Conservation (phyloP, 2,797 vertebrate species). For the Eptatretus atami region DNA sequence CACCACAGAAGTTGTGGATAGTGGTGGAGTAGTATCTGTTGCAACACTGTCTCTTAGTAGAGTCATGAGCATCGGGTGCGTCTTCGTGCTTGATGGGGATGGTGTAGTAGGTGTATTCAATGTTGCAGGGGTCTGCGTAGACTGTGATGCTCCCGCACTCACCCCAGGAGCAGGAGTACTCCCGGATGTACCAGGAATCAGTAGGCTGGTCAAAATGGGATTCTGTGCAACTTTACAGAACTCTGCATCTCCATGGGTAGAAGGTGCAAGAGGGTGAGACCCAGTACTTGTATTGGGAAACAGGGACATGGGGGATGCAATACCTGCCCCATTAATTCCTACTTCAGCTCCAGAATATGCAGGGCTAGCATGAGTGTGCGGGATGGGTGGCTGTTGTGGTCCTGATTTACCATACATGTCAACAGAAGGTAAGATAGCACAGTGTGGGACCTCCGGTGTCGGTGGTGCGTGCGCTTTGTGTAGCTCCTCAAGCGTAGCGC, state of each 20-base stretch:
- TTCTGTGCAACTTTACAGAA: constrained; percentile 96
- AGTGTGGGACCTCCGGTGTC: not conserved
- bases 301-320: not conserved
- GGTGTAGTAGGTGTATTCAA: constrained; percentile 80
- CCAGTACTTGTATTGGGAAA: not conserved
- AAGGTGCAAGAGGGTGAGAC: not conserved
- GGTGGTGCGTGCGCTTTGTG: not conserved
- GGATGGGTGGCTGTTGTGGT: not conserved
- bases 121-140: constrained; percentile 6
- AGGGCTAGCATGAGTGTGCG: constrained; percentile 18
- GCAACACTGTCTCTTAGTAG: constrained; percentile 83
- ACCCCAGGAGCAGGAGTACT: constrained; percentile 43
- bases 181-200: constrained; percentile 76
- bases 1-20: constrained; percentile 26
- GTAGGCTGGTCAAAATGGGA: constrained; percentile 78
- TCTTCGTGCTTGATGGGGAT: constrained; percentile 90
- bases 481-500: not conserved
- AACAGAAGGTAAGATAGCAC: too few relatives aligned
- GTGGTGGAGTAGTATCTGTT: constrained; percentile 65
- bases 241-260: constrained; percentile 12
- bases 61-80: constrained; percentile 98
- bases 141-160: constrained; percentile 22
- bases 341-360: constrained; percentile 18
- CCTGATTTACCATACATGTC: too few relatives aligned
- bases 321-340: constrained; percentile 28